Evolutionary conservation across 1,140 invertebrate genomes (phyloP), one percentile per base, ranked within the genome.

Genomic region (Anastrepha ludens): DNA sequence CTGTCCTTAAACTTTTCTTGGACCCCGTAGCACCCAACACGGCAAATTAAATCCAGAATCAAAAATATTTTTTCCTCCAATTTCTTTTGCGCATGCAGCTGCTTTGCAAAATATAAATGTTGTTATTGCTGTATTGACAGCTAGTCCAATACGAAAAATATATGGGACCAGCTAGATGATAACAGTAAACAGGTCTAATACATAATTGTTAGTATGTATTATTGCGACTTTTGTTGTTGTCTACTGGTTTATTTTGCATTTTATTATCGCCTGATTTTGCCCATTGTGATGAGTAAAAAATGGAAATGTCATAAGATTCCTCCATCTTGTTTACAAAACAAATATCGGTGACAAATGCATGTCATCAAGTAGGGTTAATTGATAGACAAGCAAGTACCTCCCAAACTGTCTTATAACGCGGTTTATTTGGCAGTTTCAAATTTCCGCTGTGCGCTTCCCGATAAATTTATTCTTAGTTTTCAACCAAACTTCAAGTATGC

Each of bases 201-300:
- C 4, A 5, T 7, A 55, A 55, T 74, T 74, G 41, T 74, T 74
- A 39, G 4, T 1, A 74, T 74, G 29, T 29, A 29, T 55, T 74
- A 8, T 47, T 47, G 67, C 39, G 3, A 39, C 39, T 17, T 74
- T 39, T 47, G 41, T 74, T 74, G 67, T 74, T 74, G 41, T 74
- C 29, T 11, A 47, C 64, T 11, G 3, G 15, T 74, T 74, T 74
- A 74, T 74, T 74, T 74, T 74, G 41, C 67, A 74, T 74, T 74
- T 74, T 74, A 39, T 74, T 74, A 39, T 44, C 67, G 39, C 44
- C 39, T 74, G 67, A 11, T 15, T 74, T 74, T 74, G 50, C 50
- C 5, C 50, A 9, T 55, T 55, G 50, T 9, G 29, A 29, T 29
- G 29, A 29, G 29, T 29, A 29, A 29, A 29, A 1, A 29, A 29